Base-by-base conservation (phyloP, 35 echinoderm and acorn worm species). In the Chiridota heheva region DNA sequence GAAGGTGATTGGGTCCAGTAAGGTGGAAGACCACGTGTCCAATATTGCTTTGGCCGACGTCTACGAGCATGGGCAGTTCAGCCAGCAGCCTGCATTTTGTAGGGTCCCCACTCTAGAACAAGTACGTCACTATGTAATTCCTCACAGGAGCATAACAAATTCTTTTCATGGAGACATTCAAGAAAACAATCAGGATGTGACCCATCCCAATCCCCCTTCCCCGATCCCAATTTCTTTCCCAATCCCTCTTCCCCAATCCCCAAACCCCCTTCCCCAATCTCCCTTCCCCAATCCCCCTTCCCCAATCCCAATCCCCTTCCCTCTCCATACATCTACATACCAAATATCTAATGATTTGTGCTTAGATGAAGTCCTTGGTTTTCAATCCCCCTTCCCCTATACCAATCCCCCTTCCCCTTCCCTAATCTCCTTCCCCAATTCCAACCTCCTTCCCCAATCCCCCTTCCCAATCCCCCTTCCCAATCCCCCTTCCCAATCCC, bases 61-160 rank as follows among this genome's bases (percentile, higher is more conserved):
- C 60, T 95, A 71, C 73, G 86, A 89, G 12, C 31, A 84, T 1
- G 61, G 60, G 4, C 91, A 84, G 42, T 78, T 79, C 63, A 83
- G 77, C n/a, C 91, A 95, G 69, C 45, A 95, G 47, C 91, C 91
- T 38, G 91, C 91, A 3, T 83, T 83, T 67, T 95, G 83, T 69
- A 51, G 84, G 48, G 86, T 95, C 27, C 91, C 81, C 24, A 80
- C 81, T 25, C 55, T 95, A 45, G 72, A 89, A 47, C 18, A 80
- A 51, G 86, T 95, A 81, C 62, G 42, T 46, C 38, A 18, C 70
- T 10, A 36, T 12, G 37, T 18, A 55, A 28, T 2, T 72, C 10
- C 20, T 20, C 40, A 5, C 17, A 3, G 10, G 7, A 5, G 4
- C 3, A 20, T 20, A 36, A 5, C 33, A 6, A 7, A 80, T 32